phyloP scores from a whole-genome alignment of 2,113 vertebrate genomes.

The Hydropotes inermis region DNA sequence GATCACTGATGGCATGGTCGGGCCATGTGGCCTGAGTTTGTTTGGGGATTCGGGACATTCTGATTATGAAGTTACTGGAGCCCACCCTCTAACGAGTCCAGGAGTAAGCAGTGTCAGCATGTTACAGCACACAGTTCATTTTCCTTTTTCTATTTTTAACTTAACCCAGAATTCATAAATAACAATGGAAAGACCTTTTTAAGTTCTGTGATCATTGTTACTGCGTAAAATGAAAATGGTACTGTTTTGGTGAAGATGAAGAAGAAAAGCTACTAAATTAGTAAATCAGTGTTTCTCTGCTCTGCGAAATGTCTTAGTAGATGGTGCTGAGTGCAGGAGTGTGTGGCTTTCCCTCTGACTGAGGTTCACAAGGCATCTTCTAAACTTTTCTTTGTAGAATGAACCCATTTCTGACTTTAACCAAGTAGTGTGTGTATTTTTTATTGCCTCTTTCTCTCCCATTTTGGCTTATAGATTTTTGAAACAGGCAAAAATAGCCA shows the following conservation, averaged over 20 bases:
- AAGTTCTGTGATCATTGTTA: constrained; percentile 1
- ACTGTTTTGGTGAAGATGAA: constrained; percentile 16
- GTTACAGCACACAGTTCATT: not conserved
- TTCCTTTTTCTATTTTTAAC: constrained; percentile 33
- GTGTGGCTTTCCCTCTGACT: not conserved
- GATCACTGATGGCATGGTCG: not conserved
- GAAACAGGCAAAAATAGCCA: constrained; percentile 23
- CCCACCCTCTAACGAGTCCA: not conserved
- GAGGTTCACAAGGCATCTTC: not conserved
- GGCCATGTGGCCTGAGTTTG: not conserved
- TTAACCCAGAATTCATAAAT: constrained; percentile 4
- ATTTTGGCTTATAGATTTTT: constrained; percentile 30
- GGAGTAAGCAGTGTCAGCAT: not conserved
- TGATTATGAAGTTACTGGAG: not conserved
- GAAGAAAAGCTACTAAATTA: not conserved
- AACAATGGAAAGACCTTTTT: not conserved
- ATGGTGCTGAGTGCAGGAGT: not conserved
- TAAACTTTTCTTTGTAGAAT: constrained; percentile 26
- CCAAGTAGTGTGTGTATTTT: not conserved
- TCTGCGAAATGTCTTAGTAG: not conserved
- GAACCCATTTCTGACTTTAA: constrained; percentile 35
- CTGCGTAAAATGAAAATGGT: constrained; percentile 20
- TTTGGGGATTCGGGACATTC: not conserved
- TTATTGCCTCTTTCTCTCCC: not conserved
- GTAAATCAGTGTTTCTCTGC: not conserved